Evolutionary conservation across 2,888 invertebrate species (phyloP), one percentile per base, ranked within the genome.

Genomic region (Nebria brevicollis): DNA sequence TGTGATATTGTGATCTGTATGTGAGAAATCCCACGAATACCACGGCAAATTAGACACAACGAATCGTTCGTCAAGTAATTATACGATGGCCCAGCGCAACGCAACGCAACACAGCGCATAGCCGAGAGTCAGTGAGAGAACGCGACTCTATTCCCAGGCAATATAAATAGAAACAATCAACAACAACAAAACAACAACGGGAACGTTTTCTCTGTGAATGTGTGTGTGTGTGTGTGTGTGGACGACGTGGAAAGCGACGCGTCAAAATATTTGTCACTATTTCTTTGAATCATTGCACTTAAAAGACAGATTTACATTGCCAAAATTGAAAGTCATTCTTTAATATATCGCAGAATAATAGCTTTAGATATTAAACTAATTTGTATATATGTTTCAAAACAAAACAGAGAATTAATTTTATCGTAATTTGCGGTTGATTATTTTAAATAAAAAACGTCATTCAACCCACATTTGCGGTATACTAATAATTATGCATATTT

Each of bases 31-130:
- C 73, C 77, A 77, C 74, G 82, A 77, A 77, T 80, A 80, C 76
- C 81, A 81, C 77, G 81, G 81, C 77, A 81, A 81, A 81, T 81
- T 81, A 81, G 81, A 81, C 81, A 81, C 72, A 77, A 77, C 81
- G 81, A 81, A 81, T 81, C 81, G 81, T 72, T 81, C 81, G 81
- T 81, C 72, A 75, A 77, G 81, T 81, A 81, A 81, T 81, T 81
- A 81, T 73, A 81, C 77, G 76, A 81, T 81, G 81, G 81, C 76
- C 81, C 81, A 81, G 76, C 70, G 64, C 11, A 13, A 54, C 54
- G 54, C 11, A 13, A 66, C 66, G 25, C 5, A 13, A n/a, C 66
- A 25, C 20, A 66, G 13, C 15, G 66, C 1, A 66, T n/a, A 66
- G 66, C 15, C 15, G 66, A 66, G 66, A n/a, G 34, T 34, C 34